Percentiles rank a stretch among this genome's conserved stretches.
Evolutionary conservation across 2,888 invertebrate species (phyloP).

Genomic region (Strigamia maritima): DNA sequence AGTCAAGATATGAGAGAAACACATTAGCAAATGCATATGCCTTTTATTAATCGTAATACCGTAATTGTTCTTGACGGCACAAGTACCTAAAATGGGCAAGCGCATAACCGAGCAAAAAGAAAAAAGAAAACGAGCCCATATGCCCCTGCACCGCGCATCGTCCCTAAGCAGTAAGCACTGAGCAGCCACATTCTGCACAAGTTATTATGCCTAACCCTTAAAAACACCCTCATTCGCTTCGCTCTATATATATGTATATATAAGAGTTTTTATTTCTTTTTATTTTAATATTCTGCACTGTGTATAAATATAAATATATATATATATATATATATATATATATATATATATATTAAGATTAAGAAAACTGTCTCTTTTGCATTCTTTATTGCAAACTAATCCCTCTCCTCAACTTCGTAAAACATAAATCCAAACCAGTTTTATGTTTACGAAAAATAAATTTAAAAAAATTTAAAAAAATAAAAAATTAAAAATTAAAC

Average conservation of each 20-base stretch:
- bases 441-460: no score
- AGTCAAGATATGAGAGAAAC: conserved; percentile 25
- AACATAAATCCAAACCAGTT: neutral
- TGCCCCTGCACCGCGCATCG: neutral
- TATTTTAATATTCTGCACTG: conserved; percentile 6
- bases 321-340: neutral
- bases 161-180: neutral
- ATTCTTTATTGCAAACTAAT: neutral
- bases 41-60: conserved; percentile 31
- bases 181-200: neutral
- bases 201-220: neutral
- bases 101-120: conserved; percentile 15
- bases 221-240: neutral
- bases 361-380: neutral
- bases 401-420: neutral
- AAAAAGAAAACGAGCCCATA: conserved; percentile 21
- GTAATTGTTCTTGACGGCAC: conserved; percentile 31
- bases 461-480: no score
- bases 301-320: neutral
- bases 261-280: neutral
- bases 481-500: neutral
- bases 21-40: conserved; percentile 34
- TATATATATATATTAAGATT: neutral
- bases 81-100: conserved; percentile 20
- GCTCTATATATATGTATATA: neutral